phyloP scores from a whole-genome alignment of 2,797 vertebrate species.

The Cuniculus paca region DNA sequence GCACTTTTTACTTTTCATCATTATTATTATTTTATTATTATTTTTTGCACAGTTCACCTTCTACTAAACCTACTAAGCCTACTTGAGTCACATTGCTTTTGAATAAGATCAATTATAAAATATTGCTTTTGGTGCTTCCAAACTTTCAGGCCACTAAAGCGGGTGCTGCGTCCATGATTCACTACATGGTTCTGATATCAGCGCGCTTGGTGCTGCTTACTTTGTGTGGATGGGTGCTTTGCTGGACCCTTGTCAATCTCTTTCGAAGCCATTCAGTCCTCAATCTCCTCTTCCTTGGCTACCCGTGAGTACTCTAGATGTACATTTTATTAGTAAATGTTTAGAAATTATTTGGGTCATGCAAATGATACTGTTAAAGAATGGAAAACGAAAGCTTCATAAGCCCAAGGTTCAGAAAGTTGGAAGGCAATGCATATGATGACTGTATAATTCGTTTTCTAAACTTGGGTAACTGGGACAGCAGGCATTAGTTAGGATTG shows the following conservation, averaged over 20 bases:
- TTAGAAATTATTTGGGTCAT: constrained; percentile 53
- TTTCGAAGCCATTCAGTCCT: constrained; percentile 98
- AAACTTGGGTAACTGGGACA: neutral
- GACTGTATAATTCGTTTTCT: constrained; percentile 57
- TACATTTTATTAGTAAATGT: constrained; percentile 52
- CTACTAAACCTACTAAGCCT: constrained; percentile 16
- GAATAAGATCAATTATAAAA: constrained; percentile 58
- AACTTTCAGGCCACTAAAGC: constrained; percentile 94
- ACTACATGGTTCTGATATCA: constrained; percentile 93
- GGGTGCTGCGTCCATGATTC: constrained; percentile 92
- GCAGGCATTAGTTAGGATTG: neutral
- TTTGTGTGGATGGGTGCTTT: constrained; percentile 97
- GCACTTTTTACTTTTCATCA: too few relatives aligned
- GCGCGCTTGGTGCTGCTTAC: constrained; percentile 96
- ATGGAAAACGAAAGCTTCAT: constrained; percentile 43
- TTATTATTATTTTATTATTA: too few relatives aligned
- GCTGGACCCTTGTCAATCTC: constrained; percentile 98
- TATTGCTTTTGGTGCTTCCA: constrained; percentile 72
- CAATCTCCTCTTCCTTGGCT: constrained; percentile 98
- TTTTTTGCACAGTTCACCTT: constrained; percentile 30
- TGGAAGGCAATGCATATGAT: neutral
- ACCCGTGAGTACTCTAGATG: constrained; percentile 94
- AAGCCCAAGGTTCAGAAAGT: constrained; percentile 35
- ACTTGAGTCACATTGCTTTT: constrained; percentile 46
- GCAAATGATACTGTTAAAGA: neutral